phyloP scores from a whole-genome alignment of 2,797 vertebrate genomes.

The Enteromius fasciolatus region DNA sequence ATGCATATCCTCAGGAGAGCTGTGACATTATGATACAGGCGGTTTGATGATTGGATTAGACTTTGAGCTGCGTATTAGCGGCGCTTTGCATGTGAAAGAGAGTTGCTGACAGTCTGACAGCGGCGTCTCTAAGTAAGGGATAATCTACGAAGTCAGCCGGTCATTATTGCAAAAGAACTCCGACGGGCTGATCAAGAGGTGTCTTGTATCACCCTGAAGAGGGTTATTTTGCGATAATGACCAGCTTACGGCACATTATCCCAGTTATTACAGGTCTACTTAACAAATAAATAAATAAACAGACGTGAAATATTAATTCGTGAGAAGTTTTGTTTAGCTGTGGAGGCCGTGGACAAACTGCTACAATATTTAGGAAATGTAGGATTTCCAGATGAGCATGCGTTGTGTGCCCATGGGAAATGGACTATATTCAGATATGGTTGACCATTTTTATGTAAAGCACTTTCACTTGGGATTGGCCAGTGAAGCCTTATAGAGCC shows the following conservation, averaged over 20 bases:
- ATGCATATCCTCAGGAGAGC: conserved; percentile 40
- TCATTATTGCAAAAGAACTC: conserved; percentile 13
- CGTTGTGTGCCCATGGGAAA: background rate
- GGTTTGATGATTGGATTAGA: conserved; percentile 45
- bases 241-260: conserved; percentile 18
- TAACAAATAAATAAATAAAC: background rate
- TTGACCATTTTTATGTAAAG: background rate
- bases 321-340: background rate
- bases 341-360: background rate
- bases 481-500: background rate
- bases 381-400: background rate
- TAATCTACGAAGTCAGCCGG: background rate
- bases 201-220: background rate
- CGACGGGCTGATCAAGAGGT: background rate
- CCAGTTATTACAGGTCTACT: background rate
- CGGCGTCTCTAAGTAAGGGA: conserved; percentile 8
- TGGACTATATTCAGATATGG: background rate
- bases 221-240: conserved; percentile 3
- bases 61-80: conserved; percentile 32
- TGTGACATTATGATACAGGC: conserved; percentile 37
- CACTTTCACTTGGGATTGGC: background rate
- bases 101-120: conserved; percentile 58
- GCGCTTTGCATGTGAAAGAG: conserved; percentile 19
- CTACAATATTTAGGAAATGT: background rate
- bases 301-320: background rate